Base-by-base conservation (phyloP, 2,888 invertebrate genomes). In the Lutraria lutraria region DNA sequence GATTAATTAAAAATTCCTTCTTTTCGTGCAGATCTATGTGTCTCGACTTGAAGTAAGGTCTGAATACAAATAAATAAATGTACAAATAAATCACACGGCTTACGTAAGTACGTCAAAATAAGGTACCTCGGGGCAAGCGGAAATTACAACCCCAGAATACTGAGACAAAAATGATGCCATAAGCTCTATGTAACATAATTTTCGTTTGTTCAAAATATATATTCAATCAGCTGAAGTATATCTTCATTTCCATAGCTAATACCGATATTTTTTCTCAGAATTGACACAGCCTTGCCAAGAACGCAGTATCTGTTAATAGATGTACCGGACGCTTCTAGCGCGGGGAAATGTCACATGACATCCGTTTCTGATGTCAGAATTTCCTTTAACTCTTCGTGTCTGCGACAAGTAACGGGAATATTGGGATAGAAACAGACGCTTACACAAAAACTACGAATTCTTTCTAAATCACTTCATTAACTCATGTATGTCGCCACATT, bases 311-410 rank as follows among this genome's bases (percentile, higher is more conserved):
- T 76, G 76, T 19, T 76, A 76, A 76, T 76, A 76, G 76, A 34
- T 76, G 76, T 83, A 83, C 84, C 53, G 84, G 84, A 84, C 84
- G 84, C 84, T 84, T 76, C 52, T 54, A 72, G 63, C 54, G 84
- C 76, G 76, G 31, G 79, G 25, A 72, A 79, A 80, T 60, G 60
- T 60, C 85, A 34, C 56, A 21, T 72, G 60, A 80, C 80, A 60
- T 85, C 85, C 85, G 85, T 79, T 85, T 79, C 54, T 85, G 79
- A 85, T 60, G 80, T 85, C 85, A 85, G 80, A n/a, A 43, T 79
- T 85, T 80, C 85, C 85, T 56, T 19, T 56, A 52, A 79, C 80
- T 79, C 80, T 85, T n/a, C 56, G 34, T 34, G 85, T 85, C 85
- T 85, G 25, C 85, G 85, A 85, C 85, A 76, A 54, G 6, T 76